Conservation (phyloP, 2,113 vertebrate species). For the Rhea americana region DNA sequence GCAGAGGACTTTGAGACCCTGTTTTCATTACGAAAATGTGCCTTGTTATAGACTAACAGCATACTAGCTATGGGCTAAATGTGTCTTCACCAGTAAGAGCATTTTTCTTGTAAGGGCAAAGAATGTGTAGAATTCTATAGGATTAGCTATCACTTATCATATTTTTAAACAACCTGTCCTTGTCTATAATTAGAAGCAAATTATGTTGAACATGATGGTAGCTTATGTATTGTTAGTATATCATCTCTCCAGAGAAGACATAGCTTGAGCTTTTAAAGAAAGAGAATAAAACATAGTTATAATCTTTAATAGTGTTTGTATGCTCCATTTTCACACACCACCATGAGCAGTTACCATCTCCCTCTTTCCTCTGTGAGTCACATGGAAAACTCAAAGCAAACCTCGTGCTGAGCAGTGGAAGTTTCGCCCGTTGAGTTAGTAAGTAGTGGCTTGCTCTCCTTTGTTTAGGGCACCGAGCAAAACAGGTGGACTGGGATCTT, state of each 20-base stretch:
- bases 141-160: neutral
- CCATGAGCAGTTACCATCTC: neutral
- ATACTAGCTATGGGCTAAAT: neutral
- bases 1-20: neutral
- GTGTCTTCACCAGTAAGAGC: neutral
- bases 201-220: neutral
- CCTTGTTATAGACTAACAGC: neutral
- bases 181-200: neutral
- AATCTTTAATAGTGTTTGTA: neutral
- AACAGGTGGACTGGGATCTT: neutral
- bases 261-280: neutral
- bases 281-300: neutral
- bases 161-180: neutral
- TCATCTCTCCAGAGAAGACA: neutral
- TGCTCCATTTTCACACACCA: neutral
- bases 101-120: neutral
- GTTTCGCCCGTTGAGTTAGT: neutral
- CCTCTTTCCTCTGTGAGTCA: neutral
- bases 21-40: neutral
- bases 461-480: accelerated
- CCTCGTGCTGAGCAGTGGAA: neutral
- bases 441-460: neutral
- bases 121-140: neutral
- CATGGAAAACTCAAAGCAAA: neutral
- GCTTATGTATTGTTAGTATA: constrained; percentile 1